Evolutionary conservation across 2,888 invertebrate genomes (phyloP), one percentile per base, ranked within the genome.

Genomic region (Rhingia campestris): DNA sequence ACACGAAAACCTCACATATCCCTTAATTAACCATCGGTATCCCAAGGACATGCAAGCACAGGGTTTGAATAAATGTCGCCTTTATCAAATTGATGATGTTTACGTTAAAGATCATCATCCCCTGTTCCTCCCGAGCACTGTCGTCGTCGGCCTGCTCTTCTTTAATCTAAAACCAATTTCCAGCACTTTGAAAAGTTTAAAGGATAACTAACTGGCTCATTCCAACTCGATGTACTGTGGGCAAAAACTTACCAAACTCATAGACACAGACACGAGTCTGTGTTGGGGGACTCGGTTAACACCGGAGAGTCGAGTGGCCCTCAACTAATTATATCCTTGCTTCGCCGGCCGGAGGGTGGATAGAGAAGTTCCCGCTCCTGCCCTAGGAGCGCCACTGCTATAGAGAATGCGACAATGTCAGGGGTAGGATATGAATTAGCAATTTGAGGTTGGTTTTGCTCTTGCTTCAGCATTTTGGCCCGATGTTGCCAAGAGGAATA

Each of bases 11-110:
- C 72, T 63, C 61, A 67, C 66, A 77, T 76, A 82, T 73, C 72
- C 77, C 63, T 76, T 82, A 82, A 82, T 82, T 82, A 82, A 82
- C 66, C 81, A 81, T 66, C 67, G 66, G 51, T 22, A 66, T 76
- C 49, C 54, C 6, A 72, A 61, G 54, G 81, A 61, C 54, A 72
- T 64, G 35, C 53, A 59, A 47, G 43, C 59, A 63, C 63, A 32
- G 72, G 77, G 56, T 79, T 79, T 82, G 79, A 82, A 82, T 82
- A 82, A 82, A 82, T 82, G 77, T 79, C 69, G 79, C 69, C 82
- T 79, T 82, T 69, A 22, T 73, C 67, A 82, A 82, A 82, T 82
- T 82, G 82, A 82, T 82, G 82, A 82, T 82, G 77, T 82, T 82
- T 79, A 73, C 67, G 73, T 56, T 69, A 69, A 58, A 69, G 73